These are phyloP conservation scores for Conus betulinus DNA, from an alignment of 1,140 invertebrate genomes.

Conservation along the genomic window DNA sequence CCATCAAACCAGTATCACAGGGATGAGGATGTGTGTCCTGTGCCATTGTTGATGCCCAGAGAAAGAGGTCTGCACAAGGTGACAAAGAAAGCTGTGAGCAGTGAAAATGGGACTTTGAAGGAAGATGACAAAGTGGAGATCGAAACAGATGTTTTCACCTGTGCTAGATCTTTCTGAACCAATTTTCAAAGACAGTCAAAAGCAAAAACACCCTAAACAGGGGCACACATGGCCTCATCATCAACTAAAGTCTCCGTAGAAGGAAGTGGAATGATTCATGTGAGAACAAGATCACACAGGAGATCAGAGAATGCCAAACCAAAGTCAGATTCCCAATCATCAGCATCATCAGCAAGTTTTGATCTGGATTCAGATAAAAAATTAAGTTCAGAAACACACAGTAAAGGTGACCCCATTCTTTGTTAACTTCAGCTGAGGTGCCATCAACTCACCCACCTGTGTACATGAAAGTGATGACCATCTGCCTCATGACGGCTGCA, in stretches of 20 bases:
- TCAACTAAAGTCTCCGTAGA: background rate
- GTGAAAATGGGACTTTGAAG: background rate
- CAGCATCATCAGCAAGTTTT: background rate
- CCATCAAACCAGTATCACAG: background rate
- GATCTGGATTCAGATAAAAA: background rate
- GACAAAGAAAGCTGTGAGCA: background rate
- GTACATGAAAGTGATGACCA: background rate
- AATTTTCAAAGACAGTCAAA: background rate
- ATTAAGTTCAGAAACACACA: background rate
- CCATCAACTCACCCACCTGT: background rate
- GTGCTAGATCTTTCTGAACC: background rate
- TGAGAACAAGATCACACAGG: background rate
- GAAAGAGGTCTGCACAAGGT: background rate
- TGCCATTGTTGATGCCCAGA: too few species aligned
- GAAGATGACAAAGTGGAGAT: constrained; percentile 7
- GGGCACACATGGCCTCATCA: background rate
- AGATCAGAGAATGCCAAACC: background rate
- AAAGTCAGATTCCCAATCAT: background rate
- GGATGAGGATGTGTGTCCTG: background rate
- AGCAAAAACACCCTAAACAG: background rate
- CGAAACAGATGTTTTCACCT: constrained; percentile 23
- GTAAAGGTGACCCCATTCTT: background rate
- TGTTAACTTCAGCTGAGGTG: background rate
- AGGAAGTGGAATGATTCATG: background rate
- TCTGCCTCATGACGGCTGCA: background rate